Evolutionary conservation across 2,888 invertebrate species (phyloP).

Genomic region (Trypoxylon attenuatum): DNA sequence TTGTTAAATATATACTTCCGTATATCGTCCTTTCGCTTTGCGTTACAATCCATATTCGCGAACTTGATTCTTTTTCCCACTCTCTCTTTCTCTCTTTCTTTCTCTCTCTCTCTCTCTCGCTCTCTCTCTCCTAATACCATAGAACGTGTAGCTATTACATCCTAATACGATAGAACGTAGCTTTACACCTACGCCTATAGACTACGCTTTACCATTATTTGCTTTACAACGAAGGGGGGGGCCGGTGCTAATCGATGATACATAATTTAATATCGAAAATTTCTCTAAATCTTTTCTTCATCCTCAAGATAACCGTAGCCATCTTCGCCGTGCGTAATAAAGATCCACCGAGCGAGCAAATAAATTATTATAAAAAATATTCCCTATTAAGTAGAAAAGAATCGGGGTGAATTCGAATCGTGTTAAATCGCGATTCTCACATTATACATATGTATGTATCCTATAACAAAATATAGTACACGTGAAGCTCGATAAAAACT

Average conservation of each 20-base stretch:
- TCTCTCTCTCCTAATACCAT: too few species aligned
- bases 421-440: too few species aligned
- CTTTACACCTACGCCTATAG: conserved; percentile 7
- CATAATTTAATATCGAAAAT: conserved; percentile 19
- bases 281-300: conserved; percentile 18
- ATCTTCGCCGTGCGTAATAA: conserved; percentile 13
- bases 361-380: conserved; percentile 51
- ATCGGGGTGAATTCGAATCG: conserved; percentile 17
- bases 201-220: conserved; percentile 26
- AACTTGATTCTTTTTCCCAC: too few species aligned
- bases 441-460: too few species aligned
- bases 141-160: not conserved
- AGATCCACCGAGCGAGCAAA: conserved; percentile 31
- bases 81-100: too few species aligned
- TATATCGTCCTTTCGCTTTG: conserved; percentile 47
- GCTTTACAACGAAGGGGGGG: conserved; percentile 24
- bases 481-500: not conserved
- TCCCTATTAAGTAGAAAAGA: conserved; percentile 39
- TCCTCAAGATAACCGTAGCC: too few species aligned
- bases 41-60: conserved; percentile 32
- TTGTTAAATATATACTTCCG: conserved; percentile 18
- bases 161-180: not conserved
- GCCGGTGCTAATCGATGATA: conserved; percentile 13
- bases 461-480: conserved; percentile 5
- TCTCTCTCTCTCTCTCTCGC: too few species aligned